A percentile compares a stretch with the other conserved stretches of the same genome.
phyloP scores from a whole-genome alignment of 2,888 invertebrate species.

The Morpho achilles region DNA sequence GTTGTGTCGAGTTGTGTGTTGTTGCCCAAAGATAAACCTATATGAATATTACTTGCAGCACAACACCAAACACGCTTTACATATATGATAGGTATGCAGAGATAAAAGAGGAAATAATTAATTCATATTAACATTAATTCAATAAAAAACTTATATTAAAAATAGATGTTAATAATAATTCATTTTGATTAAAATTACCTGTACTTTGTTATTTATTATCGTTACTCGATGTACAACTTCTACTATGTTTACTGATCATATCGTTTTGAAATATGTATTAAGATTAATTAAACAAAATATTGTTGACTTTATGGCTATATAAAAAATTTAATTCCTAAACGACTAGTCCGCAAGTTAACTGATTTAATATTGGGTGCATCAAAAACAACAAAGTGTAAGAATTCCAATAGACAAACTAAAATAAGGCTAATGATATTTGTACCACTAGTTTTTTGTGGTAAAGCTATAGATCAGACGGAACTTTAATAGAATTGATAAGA shows the following conservation, averaged over 20 bases:
- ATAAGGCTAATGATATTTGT: slow-evolving; percentile 20
- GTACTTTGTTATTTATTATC: slow-evolving; percentile 71
- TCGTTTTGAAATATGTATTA: slow-evolving; percentile 49
- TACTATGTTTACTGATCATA: slow-evolving; percentile 29
- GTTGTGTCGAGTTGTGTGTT: too few species aligned
- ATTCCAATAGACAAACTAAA: slow-evolving; percentile 19
- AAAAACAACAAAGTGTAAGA: slow-evolving; percentile 20
- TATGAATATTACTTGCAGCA: not conserved
- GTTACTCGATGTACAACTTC: slow-evolving; percentile 68
- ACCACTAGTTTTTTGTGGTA: slow-evolving; percentile 23
- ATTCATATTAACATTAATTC: slow-evolving; percentile 60
- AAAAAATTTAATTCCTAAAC: slow-evolving; percentile 24
- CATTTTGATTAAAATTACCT: slow-evolving; percentile 64
- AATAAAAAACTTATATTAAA: slow-evolving; percentile 63
- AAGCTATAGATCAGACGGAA: slow-evolving; percentile 30
- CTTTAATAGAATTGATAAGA: slow-evolving; percentile 23
- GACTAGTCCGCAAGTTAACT: slow-evolving; percentile 28
- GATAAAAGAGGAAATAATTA: slow-evolving; percentile 43
- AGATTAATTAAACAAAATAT: slow-evolving; percentile 61
- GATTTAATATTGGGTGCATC: slow-evolving; percentile 20
- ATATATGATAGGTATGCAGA: slow-evolving; percentile 23
- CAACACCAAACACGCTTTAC: slow-evolving; percentile 9
- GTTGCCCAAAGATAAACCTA: too few species aligned
- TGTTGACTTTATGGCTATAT: slow-evolving; percentile 29
- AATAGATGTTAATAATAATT: slow-evolving; percentile 64